Conservation (phyloP, 2,888 invertebrate species). For the Microctonus aethiopoides region DNA sequence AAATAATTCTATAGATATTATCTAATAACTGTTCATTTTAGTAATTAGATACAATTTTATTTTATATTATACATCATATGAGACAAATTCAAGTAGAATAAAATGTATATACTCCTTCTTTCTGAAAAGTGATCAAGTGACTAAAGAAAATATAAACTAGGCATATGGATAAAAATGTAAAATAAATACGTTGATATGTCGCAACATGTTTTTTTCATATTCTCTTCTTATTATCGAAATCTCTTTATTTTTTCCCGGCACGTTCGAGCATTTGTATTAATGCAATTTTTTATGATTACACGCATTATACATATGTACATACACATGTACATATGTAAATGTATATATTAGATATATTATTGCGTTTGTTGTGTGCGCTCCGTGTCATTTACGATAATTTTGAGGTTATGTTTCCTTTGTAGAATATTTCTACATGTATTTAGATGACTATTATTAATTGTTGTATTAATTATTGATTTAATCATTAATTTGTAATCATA, state of each 20-base stretch:
- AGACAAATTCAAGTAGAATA: too few species aligned
- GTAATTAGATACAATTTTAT: too few species aligned
- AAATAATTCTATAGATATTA: not conserved
- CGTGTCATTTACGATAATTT: not conserved
- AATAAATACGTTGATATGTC: not conserved
- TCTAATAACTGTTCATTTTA: not conserved
- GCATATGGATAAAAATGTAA: not conserved
- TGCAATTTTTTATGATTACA: not conserved
- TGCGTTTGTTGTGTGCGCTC: not conserved
- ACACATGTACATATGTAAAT: not conserved
- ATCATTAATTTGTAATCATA: too few species aligned
- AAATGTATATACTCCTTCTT: too few species aligned
- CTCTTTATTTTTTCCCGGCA: too few species aligned
- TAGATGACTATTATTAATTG: not conserved
- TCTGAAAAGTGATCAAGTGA: too few species aligned
- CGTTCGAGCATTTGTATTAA: too few species aligned
- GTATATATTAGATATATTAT: not conserved
- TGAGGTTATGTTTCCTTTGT: not conserved
- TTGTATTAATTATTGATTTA: too few species aligned
- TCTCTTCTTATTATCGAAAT: too few species aligned
- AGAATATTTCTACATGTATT: not conserved
- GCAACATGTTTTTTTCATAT: conserved; percentile 35
- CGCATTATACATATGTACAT: not conserved
- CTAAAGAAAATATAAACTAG: too few species aligned
- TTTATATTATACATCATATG: too few species aligned